These are phyloP conservation scores for Notarius lentiginosus DNA, from an alignment of 2,113 vertebrate genomes.

Conservation along the genomic window DNA sequence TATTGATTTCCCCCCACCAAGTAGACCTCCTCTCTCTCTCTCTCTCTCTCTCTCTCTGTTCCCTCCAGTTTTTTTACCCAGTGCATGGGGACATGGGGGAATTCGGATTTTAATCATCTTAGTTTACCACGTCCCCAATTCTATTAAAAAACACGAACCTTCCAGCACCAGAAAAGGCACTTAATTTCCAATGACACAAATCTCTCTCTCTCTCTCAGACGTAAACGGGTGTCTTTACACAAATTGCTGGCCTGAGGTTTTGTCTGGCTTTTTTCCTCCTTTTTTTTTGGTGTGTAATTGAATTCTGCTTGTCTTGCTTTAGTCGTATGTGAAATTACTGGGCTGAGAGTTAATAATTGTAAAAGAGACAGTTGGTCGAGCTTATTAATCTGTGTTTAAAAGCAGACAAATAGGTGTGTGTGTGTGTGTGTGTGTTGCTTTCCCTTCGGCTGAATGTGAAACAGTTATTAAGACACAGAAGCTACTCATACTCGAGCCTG, in stretches of 20 bases:
- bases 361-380: conserved; percentile 84
- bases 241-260: conserved; percentile 86
- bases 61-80: conserved; percentile 58
- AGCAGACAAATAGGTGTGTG: conserved; percentile 43
- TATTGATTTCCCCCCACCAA: conserved; percentile 83
- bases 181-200: conserved; percentile 94
- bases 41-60: conserved; percentile 24
- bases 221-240: conserved; percentile 82
- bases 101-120: conserved; percentile 99
- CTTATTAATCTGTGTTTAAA: conserved; percentile 83
- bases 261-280: conserved; percentile 59
- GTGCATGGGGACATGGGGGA: conserved; percentile 79
- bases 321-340: conserved; percentile 86
- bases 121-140: conserved; percentile 80
- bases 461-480: not conserved
- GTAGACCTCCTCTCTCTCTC: not conserved
- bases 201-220: conserved; percentile 74
- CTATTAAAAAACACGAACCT: conserved; percentile 94
- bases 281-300: conserved; percentile 72
- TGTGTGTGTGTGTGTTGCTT: conserved; percentile 29
- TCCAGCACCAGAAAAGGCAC: conserved; percentile 87
- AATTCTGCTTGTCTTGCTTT: conserved; percentile 85
- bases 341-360: conserved; percentile 92
- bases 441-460: conserved; percentile 13
- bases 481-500: too few relatives aligned